Percentiles rank a stretch among this genome's conserved stretches.
Evolutionary conservation across 2,797 vertebrate genomes (phyloP).

Genomic region (Rhincodon typus): DNA sequence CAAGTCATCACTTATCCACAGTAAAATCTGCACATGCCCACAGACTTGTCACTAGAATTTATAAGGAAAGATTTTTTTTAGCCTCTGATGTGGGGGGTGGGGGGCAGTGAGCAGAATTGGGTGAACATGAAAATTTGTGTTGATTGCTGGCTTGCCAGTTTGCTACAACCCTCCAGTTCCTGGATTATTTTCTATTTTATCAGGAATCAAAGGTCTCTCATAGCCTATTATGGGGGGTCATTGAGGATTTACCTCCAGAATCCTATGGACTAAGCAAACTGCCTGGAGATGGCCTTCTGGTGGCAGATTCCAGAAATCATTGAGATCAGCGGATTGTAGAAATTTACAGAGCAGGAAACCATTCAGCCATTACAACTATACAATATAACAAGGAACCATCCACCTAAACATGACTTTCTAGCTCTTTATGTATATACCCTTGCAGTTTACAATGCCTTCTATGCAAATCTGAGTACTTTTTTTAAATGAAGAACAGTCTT

Average conservation of each 20-base stretch:
- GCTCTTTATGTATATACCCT: neutral
- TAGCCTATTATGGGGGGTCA: neutral
- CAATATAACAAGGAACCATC: neutral
- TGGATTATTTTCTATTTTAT: neutral
- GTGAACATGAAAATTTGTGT: neutral
- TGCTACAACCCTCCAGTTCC: neutral
- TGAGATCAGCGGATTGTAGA: neutral
- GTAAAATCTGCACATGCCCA: neutral
- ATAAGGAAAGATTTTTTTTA: neutral
- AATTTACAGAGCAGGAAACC: neutral
- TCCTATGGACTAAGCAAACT: neutral
- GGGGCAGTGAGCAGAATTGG: no score
- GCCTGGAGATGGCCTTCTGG: neutral
- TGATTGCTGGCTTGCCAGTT: neutral
- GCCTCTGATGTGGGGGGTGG: neutral
- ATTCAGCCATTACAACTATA: neutral
- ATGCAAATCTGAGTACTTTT: neutral
- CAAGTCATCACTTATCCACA: neutral
- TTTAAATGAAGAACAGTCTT: neutral
- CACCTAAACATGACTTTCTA: neutral
- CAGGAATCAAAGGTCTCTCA: neutral
- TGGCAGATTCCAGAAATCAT: neutral
- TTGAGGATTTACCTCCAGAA: neutral
- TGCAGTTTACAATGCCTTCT: neutral
- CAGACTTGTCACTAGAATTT: neutral